Evolutionary conservation across 2,888 invertebrate species (phyloP), one percentile per base, ranked within the genome.

Genomic region (Gasteruption jaculator): DNA sequence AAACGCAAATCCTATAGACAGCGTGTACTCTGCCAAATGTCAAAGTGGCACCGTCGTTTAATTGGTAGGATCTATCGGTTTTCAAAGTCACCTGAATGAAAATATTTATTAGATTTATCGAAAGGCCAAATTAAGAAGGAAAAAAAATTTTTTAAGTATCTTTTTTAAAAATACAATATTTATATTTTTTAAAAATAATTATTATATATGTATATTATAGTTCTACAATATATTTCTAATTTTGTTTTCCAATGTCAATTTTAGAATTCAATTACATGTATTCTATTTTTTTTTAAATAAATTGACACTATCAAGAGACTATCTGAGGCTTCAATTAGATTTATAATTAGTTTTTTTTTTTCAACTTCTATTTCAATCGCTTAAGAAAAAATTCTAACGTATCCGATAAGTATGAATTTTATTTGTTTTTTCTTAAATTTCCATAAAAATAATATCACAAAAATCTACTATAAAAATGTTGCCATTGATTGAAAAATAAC

Each of bases 11-110:
- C 16, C 37, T 49, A 37, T 56, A 71, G 15, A 43, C 41, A 1
- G 63, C 65, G 1, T 25, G 41, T 1, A 67, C 48, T 29, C 39
- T 45, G 1, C 68, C 71, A 39, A 72, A 64, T 5, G 44, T 45
- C 7, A 71, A 24, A 1, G 37, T 12, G 36, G 59, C 62, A 8
- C 60, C 64, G 52, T 66, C 55, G 27, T 52, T 54, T 3, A 72
- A 45, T 26, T 61, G 57, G 36, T 71, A 71, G 5, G 48, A 58
- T 24, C 60, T 60, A 10, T 54, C 45, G 1, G 65, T 58, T 14
- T 54, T 56, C 5, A 71, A 45, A 16, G 49, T 22, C 16, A 49
- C 44, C 71, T 71, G 46, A 7, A 55, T 4, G 7, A 10, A n/a
- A n/a, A n/a, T n/a, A n/a, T n/a, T 21, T 31, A 30, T 21, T 15